Base-by-base conservation (phyloP, 2,888 invertebrate species). In the Mythimna impura region DNA sequence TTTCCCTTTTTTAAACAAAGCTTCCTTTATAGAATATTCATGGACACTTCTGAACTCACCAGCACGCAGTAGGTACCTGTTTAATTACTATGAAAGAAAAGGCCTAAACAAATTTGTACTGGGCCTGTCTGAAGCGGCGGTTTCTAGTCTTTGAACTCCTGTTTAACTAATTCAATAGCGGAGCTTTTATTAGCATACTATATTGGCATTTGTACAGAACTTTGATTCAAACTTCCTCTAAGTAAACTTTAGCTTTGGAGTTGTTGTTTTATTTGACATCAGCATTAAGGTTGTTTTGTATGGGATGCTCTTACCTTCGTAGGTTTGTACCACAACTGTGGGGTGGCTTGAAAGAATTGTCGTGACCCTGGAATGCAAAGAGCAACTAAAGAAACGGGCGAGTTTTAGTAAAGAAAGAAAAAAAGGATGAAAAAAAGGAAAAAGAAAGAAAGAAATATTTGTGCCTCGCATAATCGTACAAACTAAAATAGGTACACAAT, bases 111-210 rank as follows among this genome's bases (percentile, higher is more conserved):
- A 60, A 60, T 71, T 61, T 57, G 22, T 50, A 20, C 40, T 20
- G 4, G 10, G 36, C 20, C 54, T 65, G 22, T 63, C 22, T 73
- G 17, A 65, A 67, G 43, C 50, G 7, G 36, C 12, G 20, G 55
- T 50, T n/a, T n/a, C 47, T 50, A 58, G 57, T 50, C 61, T 69
- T 78, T 75, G 68, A 78, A 75, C 63, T 71, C 40, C 6, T 34
- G 64, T 60, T 72, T 61, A 66, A 73, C 52, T 78, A 78, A 78
- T 73, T 83, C 66, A 84, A 81, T 72, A 64, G 43, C 20, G 5
- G 50, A 0, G 58, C 52, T 54, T 69, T 63, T 73, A 71, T 78
- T 84, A 78, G 63, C 66, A 54, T 57, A 77, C 61, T 66, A 67
- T 74, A 69, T 76, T 69, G 63, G 66, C 66, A 70, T 80, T 82